These are phyloP conservation scores for Cotesia glomerata DNA, from an alignment of 1,140 invertebrate genomes.

Conservation along the genomic window DNA sequence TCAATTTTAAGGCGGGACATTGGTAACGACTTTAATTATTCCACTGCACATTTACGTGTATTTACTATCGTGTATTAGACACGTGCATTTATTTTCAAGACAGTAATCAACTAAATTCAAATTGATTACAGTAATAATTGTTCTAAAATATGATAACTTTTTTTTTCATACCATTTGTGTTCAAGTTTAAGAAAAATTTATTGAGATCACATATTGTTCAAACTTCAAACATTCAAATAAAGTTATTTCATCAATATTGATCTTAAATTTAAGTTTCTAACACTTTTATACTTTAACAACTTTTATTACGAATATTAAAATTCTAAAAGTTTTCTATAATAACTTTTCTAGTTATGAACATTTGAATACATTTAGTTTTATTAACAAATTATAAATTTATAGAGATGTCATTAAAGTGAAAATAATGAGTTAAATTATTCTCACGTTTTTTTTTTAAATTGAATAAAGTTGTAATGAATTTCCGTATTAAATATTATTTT, in stretches of 20 bases:
- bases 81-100: background rate
- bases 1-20: constrained; percentile 43
- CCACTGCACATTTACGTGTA: constrained; percentile 16
- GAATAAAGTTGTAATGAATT: too few species aligned
- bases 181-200: too few species aligned
- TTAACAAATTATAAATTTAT: background rate
- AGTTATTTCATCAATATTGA: background rate
- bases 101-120: background rate
- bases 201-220: too few species aligned
- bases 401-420: background rate
- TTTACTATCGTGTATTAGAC: background rate
- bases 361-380: background rate
- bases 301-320: too few species aligned
- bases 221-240: background rate
- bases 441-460: too few species aligned
- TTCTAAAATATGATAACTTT: background rate
- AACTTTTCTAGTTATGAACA: background rate
- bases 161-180: too few species aligned
- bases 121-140: background rate
- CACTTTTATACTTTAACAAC: too few species aligned
- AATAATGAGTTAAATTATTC: background rate
- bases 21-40: constrained; percentile 43
- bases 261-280: background rate
- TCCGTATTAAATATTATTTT: too few species aligned
- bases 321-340: background rate